Evolutionary conservation across 2,113 vertebrate genomes (phyloP), one percentile per base, ranked within the genome.

Genomic region (Pterocles orientalis): DNA sequence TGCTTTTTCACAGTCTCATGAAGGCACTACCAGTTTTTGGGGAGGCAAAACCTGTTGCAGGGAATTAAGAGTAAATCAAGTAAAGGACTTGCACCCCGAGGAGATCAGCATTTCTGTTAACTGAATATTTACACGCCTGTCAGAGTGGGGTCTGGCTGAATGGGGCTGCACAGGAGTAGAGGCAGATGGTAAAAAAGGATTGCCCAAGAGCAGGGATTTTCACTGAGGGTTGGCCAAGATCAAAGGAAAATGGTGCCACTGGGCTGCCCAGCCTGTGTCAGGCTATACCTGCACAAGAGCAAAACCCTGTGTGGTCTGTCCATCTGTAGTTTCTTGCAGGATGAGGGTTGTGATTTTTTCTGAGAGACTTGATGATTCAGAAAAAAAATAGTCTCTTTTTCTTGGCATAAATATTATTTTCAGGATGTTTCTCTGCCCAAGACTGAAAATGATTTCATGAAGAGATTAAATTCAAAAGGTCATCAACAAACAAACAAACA

Each of bases 301-400:
- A 85, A 82, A 82, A 60, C 33, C 23, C 20, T 85, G 21, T 34
- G 45, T 41, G 19, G 31, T 85, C 45, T 89, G 53, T 71, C 61
- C 41, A 48, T 76, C 41, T 33, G 66, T 17, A 94, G 19, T 72
- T 95, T 82, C 57, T 76, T 87, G 28, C 53, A 85, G 65, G 18
- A 58, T 53, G 45, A 84, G 28, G 31, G 41, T 11, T 77, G 60
- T 58, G 39, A 26, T 45, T 85, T 65, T 90, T 93, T 45, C n/a
- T 53, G 66, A 88, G 66, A 85, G 31, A 82, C 31, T 33, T 58
- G 36, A 86, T 82, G 82, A 95, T 62, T 94, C 39, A 84, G 64
- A 84, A 81, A 88, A 73, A 39, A 81, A 73, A 94, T 21, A 88
- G 83, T 88, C 43, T 86, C 36, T 71, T 84, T 92, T 92, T 92